phyloP scores from a whole-genome alignment of 2,888 invertebrate genomes.

The Platycnemis pennipes region DNA sequence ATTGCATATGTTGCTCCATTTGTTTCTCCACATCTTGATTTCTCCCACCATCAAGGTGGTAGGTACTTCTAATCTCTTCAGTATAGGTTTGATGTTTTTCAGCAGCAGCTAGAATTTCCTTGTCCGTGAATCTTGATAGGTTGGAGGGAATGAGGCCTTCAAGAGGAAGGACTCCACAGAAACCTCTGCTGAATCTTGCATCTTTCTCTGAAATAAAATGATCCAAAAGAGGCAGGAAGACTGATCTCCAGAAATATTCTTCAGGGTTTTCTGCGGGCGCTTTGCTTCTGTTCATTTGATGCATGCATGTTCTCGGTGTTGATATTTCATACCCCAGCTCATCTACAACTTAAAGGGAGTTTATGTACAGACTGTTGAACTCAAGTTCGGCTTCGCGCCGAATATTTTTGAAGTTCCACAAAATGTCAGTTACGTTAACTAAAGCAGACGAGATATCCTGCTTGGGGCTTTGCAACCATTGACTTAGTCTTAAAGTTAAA shows the following conservation, averaged over 20 bases:
- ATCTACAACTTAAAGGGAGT: not conserved
- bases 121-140: not conserved
- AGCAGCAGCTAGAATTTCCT: not conserved
- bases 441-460: not conserved
- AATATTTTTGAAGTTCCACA: not conserved
- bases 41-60: not conserved
- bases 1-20: not conserved
- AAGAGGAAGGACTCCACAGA: not conserved
- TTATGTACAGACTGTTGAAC: not conserved
- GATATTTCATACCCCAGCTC: not conserved
- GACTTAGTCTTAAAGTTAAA: not conserved
- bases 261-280: not conserved
- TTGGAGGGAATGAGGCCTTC: not conserved
- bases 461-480: not conserved
- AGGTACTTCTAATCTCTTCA: not conserved
- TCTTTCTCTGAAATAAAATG: not conserved
- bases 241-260: not conserved
- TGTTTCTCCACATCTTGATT: not conserved
- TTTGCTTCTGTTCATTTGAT: not conserved
- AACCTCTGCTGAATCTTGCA: not conserved
- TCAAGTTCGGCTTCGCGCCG: not conserved
- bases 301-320: not conserved
- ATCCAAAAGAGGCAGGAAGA: not conserved
- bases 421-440: not conserved
- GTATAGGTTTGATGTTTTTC: not conserved